Percentiles rank a stretch among this genome's conserved stretches.
phyloP scores from a whole-genome alignment of 53 echinoderm and acorn worm species.

The Paelopatides confundens region DNA sequence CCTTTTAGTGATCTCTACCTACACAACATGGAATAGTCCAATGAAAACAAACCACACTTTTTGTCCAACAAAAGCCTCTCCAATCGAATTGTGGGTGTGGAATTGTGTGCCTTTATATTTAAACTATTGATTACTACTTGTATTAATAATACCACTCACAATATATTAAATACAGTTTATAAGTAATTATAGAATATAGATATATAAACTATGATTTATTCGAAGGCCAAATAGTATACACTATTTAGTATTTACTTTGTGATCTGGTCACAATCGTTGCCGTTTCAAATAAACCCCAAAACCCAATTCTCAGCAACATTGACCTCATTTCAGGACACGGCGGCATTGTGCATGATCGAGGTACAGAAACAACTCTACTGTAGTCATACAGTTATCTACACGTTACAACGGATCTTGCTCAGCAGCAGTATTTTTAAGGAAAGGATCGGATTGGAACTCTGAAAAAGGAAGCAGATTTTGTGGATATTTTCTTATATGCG shows the following conservation, averaged over 20 bases:
- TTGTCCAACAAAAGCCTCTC: constrained; percentile 1
- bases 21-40: constrained; percentile 34
- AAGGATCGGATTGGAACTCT: neutral
- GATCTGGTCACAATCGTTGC: constrained; percentile 25
- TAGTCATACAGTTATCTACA: neutral
- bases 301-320: constrained; percentile 40
- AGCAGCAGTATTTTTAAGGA: neutral
- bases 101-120: too few species aligned
- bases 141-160: too few species aligned
- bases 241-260: neutral
- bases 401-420: neutral
- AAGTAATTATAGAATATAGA: too few species aligned
- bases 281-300: constrained; percentile 36
- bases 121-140: too few species aligned
- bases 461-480: neutral
- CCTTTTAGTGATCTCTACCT: constrained; percentile 15
- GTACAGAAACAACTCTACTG: neutral
- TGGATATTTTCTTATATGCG: neutral
- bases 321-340: constrained; percentile 46
- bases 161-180: too few species aligned
- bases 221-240: too few species aligned
- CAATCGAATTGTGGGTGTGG: neutral
- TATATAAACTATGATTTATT: too few species aligned
- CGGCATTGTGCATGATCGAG: constrained; percentile 27
- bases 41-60: constrained; percentile 31